Base-by-base conservation (phyloP, 2,888 invertebrate species). In the Dione juno region DNA sequence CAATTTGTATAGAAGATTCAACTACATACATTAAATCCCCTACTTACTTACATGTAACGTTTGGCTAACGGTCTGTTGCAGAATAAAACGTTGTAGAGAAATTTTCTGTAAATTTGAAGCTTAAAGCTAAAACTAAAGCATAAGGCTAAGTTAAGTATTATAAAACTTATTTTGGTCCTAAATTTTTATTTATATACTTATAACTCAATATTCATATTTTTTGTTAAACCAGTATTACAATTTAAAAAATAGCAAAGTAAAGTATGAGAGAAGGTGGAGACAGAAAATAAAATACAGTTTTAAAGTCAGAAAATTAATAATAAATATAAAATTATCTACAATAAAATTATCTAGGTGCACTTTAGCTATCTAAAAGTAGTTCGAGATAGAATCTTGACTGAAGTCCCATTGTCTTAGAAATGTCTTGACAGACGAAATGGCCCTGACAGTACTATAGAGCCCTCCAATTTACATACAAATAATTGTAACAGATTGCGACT, bases 401-500 rank as follows among this genome's bases (percentile, higher is more conserved):
- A 68, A 73, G 72, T 69, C 66, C 71, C 71, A 43, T 73, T 68
- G 73, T 71, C 73, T 66, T 48, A 75, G 71, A 74, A 74, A 73
- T 69, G 73, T 66, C 69, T 61, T 70, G 72, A 74, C 75, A 73
- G 72, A 74, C 61, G 71, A 72, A 73, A 72, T 67, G 72, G 57
- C 70, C 41, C 70, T 71, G 77, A 75, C 79, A 80, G 80, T 78
- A 81, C 80, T 82, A 66, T 63, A 78, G 84, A 85, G 80, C 82
- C 82, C 79, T 80, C 81, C 84, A 83, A 89, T 89, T 88, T 89
- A 83, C 88, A 90, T 89, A 84, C 85, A 89, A 89, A 89, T 89
- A 89, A 88, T 87, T 85, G 86, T 85, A 88, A 84, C 88, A 88
- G 87, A 88, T 88, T 88, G 88, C 82, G 81, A 80, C 79, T 77